phyloP scores from a whole-genome alignment of 2,113 vertebrate species.

The Hypocryptadius cinnamomeus region DNA sequence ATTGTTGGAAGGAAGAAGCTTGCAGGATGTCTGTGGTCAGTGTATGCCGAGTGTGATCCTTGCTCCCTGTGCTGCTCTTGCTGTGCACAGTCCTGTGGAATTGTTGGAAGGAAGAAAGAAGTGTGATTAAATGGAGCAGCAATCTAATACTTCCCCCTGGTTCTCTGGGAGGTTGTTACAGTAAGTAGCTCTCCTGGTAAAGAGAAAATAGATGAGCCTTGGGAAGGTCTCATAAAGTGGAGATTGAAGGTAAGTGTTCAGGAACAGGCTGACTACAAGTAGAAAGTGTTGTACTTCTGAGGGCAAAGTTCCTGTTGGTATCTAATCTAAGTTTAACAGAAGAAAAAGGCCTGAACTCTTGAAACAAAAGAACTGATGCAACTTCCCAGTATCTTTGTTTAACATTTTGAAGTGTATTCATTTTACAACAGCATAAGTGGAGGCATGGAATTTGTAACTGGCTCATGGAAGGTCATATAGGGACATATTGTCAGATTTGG shows the following conservation, averaged over 20 bases:
- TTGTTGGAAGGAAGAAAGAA: neutral
- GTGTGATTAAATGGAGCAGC: neutral
- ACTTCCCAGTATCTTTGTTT: neutral
- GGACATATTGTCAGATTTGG: slow-evolving; percentile 8
- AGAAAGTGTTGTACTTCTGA: neutral
- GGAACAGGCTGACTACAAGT: neutral
- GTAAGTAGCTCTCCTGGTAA: neutral
- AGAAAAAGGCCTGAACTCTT: neutral
- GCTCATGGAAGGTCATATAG: neutral
- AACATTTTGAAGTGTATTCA: neutral
- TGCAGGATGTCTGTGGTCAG: neutral
- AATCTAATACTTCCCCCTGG: neutral
- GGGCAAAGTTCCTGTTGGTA: neutral
- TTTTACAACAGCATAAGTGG: neutral
- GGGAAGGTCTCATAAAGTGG: neutral
- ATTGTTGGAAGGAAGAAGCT: neutral
- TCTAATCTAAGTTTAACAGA: neutral
- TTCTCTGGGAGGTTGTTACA: neutral
- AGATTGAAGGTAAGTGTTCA: neutral
- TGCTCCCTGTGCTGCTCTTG: neutral
- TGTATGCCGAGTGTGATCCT: neutral
- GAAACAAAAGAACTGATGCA: neutral
- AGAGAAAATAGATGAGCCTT: neutral
- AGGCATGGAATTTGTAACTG: neutral
- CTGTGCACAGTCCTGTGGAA: neutral